A percentile compares a stretch with the other conserved stretches of the same genome.
Conservation (phyloP, 2,113 vertebrate genomes). For the Pristiophorus japonicus region DNA sequence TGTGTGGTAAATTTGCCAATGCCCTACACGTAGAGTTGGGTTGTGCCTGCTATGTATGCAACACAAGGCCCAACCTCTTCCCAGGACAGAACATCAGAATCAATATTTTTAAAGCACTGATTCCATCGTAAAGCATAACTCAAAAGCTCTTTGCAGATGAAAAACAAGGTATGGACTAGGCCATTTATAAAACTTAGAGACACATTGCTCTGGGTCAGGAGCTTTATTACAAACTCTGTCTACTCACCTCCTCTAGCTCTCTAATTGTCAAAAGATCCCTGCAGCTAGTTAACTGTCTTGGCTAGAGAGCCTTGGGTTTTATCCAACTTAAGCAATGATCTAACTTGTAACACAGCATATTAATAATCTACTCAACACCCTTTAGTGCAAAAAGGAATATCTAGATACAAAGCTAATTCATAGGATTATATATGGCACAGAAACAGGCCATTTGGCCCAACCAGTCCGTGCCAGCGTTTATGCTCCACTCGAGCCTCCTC, state of each 20-base stretch:
- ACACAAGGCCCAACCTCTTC: not conserved
- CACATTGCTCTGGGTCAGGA: not conserved
- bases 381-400: not conserved
- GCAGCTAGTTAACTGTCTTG: not conserved
- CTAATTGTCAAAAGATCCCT: not conserved
- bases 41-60: not conserved
- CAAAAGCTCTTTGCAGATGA: not conserved
- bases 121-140: not conserved
- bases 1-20: not conserved
- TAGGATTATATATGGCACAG: too few relatives aligned
- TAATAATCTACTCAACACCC: not conserved
- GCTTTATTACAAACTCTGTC: not conserved
- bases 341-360: not conserved
- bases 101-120: not conserved
- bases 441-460: too few relatives aligned
- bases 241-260: not conserved
- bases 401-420: not conserved
- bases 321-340: not conserved
- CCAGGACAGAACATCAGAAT: too few relatives aligned
- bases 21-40: not conserved
- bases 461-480: too few relatives aligned
- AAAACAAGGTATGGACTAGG: not conserved
- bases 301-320: not conserved
- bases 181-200: not conserved
- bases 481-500: too few relatives aligned